A percentile compares a stretch with the other conserved stretches of the same genome.
phyloP scores from a whole-genome alignment of 2,113 vertebrate species.

The Epinephelus fuscoguttatus region DNA sequence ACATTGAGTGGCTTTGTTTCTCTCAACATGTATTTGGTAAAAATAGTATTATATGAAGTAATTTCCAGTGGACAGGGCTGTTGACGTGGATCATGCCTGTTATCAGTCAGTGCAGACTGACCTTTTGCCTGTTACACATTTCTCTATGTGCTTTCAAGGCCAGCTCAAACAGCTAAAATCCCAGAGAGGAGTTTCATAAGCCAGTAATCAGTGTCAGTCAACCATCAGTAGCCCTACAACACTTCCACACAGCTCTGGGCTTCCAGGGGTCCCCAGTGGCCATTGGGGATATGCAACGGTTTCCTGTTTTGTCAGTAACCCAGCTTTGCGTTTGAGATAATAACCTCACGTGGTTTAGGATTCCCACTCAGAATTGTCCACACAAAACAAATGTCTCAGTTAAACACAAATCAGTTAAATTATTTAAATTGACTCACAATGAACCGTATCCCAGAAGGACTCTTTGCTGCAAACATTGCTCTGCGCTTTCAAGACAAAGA shows the following conservation, averaged over 20 bases:
- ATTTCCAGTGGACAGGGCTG: neutral
- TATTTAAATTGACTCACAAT: conserved; percentile 17
- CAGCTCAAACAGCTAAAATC: neutral
- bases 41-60: neutral
- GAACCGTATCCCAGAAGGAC: conserved; percentile 19
- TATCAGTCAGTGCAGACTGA: conserved; percentile 26
- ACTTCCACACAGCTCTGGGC: neutral
- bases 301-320: conserved; percentile 8
- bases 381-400: conserved; percentile 3
- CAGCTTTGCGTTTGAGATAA: neutral
- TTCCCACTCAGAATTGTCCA: neutral
- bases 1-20: neutral
- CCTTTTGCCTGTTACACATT: conserved; percentile 7
- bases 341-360: neutral
- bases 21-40: neutral
- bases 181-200: conserved; percentile 7
- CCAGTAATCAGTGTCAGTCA: conserved; percentile 21
- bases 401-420: conserved; percentile 16
- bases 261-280: neutral
- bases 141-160: conserved; percentile 1
- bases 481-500: conserved; percentile 14
- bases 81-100: conserved; percentile 28
- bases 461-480: conserved; percentile 13
- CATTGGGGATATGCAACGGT: neutral
- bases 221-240: conserved; percentile 1